Evolutionary conservation across 2,797 vertebrate species (phyloP).

Genomic region (Eulemur mongoz): DNA sequence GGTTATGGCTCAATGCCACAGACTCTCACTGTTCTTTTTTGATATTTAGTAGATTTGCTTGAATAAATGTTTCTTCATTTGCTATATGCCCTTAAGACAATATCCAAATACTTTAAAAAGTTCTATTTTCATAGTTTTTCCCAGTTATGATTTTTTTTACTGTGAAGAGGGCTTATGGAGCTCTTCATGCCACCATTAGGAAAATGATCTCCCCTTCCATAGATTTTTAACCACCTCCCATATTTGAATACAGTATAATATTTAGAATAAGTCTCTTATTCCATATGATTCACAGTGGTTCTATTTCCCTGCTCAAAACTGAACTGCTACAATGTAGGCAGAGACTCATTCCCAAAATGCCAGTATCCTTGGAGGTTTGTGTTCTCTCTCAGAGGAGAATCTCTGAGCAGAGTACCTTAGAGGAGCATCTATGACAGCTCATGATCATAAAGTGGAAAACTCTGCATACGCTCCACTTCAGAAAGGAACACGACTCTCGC

Average conservation of each 20-base stretch:
- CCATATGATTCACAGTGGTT: neutral
- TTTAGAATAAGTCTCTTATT: neutral
- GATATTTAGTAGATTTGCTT: neutral
- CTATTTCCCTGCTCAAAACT: neutral
- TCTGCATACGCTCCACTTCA: neutral
- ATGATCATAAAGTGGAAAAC: neutral
- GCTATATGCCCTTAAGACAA: neutral
- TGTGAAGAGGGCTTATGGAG: neutral
- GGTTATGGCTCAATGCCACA: neutral
- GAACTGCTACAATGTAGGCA: neutral
- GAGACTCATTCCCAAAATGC: neutral
- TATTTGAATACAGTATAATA: neutral
- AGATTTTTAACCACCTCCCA: neutral
- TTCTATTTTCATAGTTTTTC: neutral
- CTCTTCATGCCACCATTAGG: neutral
- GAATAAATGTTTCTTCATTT: neutral
- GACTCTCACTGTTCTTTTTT: neutral
- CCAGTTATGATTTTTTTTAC: neutral
- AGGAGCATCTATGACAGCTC: neutral
- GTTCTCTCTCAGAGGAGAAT: neutral
- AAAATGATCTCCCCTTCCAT: neutral
- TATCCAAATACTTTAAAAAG: neutral
- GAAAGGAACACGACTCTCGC: neutral
- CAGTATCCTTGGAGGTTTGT: neutral
- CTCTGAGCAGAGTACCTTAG: neutral